Percentiles rank a stretch among this genome's conserved stretches.
These are phyloP conservation scores for Pyrrhia umbra DNA, from an alignment of 2,888 invertebrate genomes.

Conservation along the genomic window DNA sequence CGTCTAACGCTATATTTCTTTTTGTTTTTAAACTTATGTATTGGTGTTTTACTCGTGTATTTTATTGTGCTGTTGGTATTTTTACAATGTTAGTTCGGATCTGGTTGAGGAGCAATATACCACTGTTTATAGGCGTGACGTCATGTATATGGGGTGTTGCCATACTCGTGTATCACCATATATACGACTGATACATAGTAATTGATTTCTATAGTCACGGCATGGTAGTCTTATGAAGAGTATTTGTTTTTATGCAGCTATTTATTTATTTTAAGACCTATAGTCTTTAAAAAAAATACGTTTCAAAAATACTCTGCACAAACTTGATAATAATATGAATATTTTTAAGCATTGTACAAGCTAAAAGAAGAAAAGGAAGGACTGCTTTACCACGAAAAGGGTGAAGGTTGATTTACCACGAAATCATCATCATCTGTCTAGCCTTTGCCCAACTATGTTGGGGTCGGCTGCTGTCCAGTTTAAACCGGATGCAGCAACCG, in stretches of 20 bases:
- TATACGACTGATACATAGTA: slow-evolving; percentile 76
- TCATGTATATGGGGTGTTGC: slow-evolving; percentile 96
- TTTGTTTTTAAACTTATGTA: slow-evolving; percentile 61
- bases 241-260: slow-evolving; percentile 13
- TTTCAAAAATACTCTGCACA: not conserved
- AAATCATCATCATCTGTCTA: no score
- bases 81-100: slow-evolving; percentile 86
- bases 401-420: no score
- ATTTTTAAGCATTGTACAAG: not conserved
- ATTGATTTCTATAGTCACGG: slow-evolving; percentile 61
- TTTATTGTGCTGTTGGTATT: slow-evolving; percentile 75
- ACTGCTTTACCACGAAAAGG: not conserved
- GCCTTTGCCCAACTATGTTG: no score
- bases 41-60: slow-evolving; percentile 58
- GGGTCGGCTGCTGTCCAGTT: no score
- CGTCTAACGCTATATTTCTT: slow-evolving; percentile 76
- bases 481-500: no score
- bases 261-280: not conserved
- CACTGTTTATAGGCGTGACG: slow-evolving; percentile 96
- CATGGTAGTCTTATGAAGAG: slow-evolving; percentile 3
- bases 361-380: not conserved
- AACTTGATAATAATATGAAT: not conserved
- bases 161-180: slow-evolving; percentile 85
- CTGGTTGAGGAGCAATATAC: slow-evolving; percentile 92
- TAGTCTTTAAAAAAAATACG: not conserved